These are phyloP conservation scores for Caiman crocodilus DNA, from an alignment of 2,797 vertebrate genomes.

Conservation along the genomic window DNA sequence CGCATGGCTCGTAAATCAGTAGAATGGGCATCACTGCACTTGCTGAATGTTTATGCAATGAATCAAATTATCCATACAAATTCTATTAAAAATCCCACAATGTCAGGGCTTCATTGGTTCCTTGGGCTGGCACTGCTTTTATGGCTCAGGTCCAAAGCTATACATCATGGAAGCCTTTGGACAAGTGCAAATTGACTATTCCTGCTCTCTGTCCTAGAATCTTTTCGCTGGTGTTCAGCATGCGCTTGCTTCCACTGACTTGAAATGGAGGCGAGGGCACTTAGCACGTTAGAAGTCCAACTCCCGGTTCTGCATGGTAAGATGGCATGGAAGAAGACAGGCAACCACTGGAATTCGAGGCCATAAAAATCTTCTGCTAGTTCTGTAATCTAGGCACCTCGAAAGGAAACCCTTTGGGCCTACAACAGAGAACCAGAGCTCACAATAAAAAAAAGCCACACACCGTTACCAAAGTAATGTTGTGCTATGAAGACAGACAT, in stretches of 20 bases:
- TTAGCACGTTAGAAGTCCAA: not conserved
- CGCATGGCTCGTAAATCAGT: not conserved
- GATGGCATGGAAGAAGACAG: rapidly evolving
- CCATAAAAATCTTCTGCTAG: not conserved
- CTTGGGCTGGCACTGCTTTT: rapidly evolving
- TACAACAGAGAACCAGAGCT: not conserved
- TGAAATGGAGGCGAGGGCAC: not conserved
- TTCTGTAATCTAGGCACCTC: not conserved
- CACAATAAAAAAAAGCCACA: not conserved
- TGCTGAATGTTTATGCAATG: not conserved
- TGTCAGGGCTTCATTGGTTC: not conserved
- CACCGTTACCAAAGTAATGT: not conserved
- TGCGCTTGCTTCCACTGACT: not conserved
- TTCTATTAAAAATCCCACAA: not conserved
- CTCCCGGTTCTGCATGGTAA: not conserved
- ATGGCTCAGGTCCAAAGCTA: not conserved
- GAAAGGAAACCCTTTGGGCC: not conserved
- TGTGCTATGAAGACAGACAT: not conserved
- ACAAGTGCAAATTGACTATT: not conserved
- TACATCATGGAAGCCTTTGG: rapidly evolving
- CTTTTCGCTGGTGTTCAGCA: not conserved
- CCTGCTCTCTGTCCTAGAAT: not conserved
- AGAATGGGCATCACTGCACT: not conserved
- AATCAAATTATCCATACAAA: not conserved
- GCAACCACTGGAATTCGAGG: not conserved